phyloP scores from a whole-genome alignment of 53 echinoderm and acorn worm genomes.

The Paelopatides confundens region DNA sequence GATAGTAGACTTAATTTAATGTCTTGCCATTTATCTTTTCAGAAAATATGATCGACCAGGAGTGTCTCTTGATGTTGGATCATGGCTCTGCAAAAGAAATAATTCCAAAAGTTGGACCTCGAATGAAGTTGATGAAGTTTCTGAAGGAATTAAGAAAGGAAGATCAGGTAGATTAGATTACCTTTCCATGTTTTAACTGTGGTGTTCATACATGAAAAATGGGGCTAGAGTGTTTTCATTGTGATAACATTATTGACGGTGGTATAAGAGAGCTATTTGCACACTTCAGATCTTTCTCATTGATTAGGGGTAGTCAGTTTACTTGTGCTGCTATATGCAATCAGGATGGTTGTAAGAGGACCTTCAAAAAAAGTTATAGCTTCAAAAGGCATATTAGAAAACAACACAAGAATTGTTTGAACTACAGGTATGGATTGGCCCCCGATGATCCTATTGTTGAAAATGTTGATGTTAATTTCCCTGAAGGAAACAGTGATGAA shows the following conservation, averaged over 20 bases:
- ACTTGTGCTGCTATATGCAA: neutral
- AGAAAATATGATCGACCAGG: no score
- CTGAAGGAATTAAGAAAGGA: no score
- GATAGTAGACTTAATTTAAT: no score
- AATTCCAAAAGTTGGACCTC: neutral
- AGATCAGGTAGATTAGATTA: no score
- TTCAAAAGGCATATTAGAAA: neutral
- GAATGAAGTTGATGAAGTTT: neutral
- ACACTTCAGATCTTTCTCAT: neutral
- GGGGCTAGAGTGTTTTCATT: neutral
- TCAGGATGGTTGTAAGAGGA: neutral
- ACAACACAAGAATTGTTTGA: neutral
- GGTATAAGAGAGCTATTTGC: neutral
- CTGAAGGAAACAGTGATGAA: neutral
- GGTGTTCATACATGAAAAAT: neutral
- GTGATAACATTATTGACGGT: neutral
- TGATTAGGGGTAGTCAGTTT: neutral
- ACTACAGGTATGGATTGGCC: neutral
- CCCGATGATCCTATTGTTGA: neutral
- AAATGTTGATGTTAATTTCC: neutral
- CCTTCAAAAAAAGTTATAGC: neutral
- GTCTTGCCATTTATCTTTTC: no score
- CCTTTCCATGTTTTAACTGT: no score
- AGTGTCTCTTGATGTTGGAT: no score
- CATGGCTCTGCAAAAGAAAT: no score